Base-by-base conservation (phyloP, 1,140 invertebrate species). In the Leptopilina clavipes region DNA sequence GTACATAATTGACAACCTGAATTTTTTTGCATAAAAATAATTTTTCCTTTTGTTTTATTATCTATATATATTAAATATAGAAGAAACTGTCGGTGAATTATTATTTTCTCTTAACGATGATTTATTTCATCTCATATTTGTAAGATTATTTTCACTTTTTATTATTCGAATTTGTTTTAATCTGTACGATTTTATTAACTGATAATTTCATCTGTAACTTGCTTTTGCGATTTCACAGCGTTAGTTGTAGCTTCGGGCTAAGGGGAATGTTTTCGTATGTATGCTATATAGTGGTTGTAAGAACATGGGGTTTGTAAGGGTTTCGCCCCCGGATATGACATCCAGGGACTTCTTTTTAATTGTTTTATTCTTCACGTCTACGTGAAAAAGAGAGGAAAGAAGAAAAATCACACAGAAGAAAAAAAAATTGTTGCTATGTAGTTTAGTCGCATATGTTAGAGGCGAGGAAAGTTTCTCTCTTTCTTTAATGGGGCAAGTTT, bases 351-450 rank as follows among this genome's bases (percentile, higher is more conserved):
- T 52, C n/a, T 52, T 52, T 52, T n/a, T 52, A 52, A 52, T 52
- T 52, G 48, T 52, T 52, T 52, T 52, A 52, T 52, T 52, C 48
- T 52, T 52, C 37, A 40, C 17, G 14, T 52, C 48, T 52, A n/a
- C 45, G 48, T 17, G 14, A 52, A 52, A 52, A 52, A 40, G 9
- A 40, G 9, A 52, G 17, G 14, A 5, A 52, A n/a, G 14, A 52
- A 52, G n/a, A 12, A n/a, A 52, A 17, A n/a, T 52, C 48, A 52
- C 48, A 52, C n/a, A 40, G 25, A 31, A 14, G n/a, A 48, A 7
- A 48, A 48, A 48, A 52, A 52, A 52, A 52, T 52, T 52, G n/a
- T 52, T 52, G n/a, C 48, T 40, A 40, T 40, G 37, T 52, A 52
- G 48, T 52, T 17, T 52, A n/a, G 48, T n/a, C 48, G 5, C 14